Evolutionary conservation across 2,797 vertebrate genomes (phyloP).

Genomic region (Mormyrops boulengeri): DNA sequence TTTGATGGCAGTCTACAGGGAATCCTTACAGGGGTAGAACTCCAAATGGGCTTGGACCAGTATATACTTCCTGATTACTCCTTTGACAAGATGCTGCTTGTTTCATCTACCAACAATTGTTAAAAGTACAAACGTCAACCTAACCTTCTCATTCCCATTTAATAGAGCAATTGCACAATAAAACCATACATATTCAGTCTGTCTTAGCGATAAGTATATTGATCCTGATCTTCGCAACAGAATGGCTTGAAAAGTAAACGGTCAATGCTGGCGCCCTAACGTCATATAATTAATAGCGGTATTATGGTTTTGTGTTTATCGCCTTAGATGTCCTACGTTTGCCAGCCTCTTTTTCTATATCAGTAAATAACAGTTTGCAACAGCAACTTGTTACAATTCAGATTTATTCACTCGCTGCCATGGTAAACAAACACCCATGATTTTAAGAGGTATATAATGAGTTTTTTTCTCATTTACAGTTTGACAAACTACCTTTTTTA

Average conservation of each 20-base stretch:
- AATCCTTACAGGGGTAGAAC: not conserved
- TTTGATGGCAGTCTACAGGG: not conserved
- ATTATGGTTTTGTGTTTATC: not conserved
- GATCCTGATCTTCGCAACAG: not conserved
- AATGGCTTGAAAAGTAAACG: not conserved
- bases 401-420: not conserved
- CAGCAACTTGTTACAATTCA: not conserved
- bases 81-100: not conserved
- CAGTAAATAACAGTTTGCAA: not conserved
- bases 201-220: not conserved
- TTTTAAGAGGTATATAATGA: not conserved
- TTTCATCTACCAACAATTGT: not conserved
- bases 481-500: not conserved
- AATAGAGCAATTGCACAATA: not conserved
- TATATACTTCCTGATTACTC: not conserved
- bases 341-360: not conserved
- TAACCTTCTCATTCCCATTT: not conserved
- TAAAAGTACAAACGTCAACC: not conserved
- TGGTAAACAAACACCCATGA: not conserved
- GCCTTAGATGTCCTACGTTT: not conserved
- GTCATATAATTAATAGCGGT: not conserved
- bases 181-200: not conserved
- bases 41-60: not conserved
- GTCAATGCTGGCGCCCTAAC: not conserved
- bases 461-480: not conserved